Percentiles rank a stretch among this genome's conserved stretches.
Evolutionary conservation across 2,797 vertebrate species (phyloP).

Genomic region (Oceanodroma leucorhoa): DNA sequence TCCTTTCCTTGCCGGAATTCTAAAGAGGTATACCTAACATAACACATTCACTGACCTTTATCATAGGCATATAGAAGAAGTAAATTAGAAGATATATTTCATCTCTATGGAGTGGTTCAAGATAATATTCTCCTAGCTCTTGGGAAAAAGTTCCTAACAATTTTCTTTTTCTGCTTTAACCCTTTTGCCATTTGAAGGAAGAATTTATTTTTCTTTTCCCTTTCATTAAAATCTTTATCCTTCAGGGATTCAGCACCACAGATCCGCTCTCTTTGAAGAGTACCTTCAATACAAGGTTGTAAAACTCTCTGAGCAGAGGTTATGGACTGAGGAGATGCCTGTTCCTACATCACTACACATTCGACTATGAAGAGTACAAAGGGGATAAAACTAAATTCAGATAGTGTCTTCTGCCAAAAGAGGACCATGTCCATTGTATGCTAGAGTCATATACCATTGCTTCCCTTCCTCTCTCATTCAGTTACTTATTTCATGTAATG

Average conservation of each 20-base stretch:
- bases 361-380: background rate
- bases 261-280: background rate
- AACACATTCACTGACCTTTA: background rate
- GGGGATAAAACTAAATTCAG: background rate
- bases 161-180: background rate
- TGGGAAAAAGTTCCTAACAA: background rate
- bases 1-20: background rate
- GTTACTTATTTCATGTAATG: background rate
- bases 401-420: background rate
- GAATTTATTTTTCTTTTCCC: background rate
- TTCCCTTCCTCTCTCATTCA: background rate
- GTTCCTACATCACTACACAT: background rate
- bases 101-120: conserved; percentile 5
- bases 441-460: background rate
- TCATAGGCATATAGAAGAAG: background rate
- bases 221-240: background rate
- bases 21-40: background rate
- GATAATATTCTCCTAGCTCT: background rate
- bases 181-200: background rate
- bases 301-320: background rate
- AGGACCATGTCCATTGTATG: background rate
- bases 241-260: background rate
- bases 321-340: background rate
- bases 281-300: background rate
- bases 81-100: conserved; percentile 47